Conservation (phyloP, 1,140 invertebrate species). For the Aphis gossypii region DNA sequence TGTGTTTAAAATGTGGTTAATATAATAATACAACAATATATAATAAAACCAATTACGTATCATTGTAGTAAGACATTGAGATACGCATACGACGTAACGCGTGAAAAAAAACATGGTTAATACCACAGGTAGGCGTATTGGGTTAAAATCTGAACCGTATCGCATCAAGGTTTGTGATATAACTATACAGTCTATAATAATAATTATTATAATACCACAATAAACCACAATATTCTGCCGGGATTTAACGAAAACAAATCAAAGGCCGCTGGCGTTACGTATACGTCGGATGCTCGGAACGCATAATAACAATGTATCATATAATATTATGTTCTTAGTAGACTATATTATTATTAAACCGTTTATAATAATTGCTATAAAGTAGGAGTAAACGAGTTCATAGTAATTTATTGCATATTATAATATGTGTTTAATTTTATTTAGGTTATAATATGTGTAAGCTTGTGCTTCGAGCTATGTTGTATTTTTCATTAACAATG, state of each 20-base stretch:
- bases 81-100: not conserved
- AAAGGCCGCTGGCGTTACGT: not conserved
- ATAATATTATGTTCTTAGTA: not conserved
- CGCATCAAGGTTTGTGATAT: too few relatives aligned
- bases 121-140: too few relatives aligned
- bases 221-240: not conserved
- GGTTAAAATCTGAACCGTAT: too few relatives aligned
- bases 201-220: not conserved
- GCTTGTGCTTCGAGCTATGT: too few relatives aligned
- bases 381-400: too few relatives aligned
- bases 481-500: too few relatives aligned
- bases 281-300: not conserved
- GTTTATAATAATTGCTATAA: not conserved
- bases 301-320: not conserved
- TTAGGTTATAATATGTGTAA: too few relatives aligned
- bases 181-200: not conserved
- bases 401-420: too few relatives aligned
- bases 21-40: too few relatives aligned
- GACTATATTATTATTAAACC: not conserved
- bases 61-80: not conserved
- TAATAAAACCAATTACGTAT: too few relatives aligned
- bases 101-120: not conserved
- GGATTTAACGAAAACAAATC: not conserved
- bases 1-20: too few relatives aligned
- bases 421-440: too few relatives aligned